These are phyloP conservation scores for Enchytraeus crypticus DNA, from an alignment of 2,888 invertebrate species.

Conservation along the genomic window DNA sequence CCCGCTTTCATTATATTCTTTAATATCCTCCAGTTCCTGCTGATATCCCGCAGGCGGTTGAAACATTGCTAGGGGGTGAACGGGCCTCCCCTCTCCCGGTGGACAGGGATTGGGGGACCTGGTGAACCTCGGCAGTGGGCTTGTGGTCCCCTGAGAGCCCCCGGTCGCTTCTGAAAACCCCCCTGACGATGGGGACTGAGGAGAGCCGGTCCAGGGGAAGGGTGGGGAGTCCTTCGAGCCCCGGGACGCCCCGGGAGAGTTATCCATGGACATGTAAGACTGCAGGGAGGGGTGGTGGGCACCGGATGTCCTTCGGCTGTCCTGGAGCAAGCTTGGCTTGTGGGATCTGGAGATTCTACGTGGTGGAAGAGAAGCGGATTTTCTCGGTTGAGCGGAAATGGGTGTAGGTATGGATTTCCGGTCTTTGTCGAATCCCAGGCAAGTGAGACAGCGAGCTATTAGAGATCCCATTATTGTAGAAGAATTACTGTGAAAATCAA, in stretches of 20 bases:
- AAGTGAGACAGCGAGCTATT: neutral
- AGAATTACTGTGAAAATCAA: too few relatives aligned
- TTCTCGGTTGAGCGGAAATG: too few relatives aligned
- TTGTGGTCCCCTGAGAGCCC: neutral
- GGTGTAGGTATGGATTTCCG: too few relatives aligned
- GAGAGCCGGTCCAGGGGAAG: neutral
- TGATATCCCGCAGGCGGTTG: neutral
- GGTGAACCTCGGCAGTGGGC: neutral
- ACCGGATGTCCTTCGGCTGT: neutral
- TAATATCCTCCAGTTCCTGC: neutral
- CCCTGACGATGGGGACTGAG: neutral
- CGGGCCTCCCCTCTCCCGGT: neutral
- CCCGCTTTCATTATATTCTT: neutral
- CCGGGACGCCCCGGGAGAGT: neutral
- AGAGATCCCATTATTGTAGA: neutral
- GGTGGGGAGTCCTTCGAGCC: neutral
- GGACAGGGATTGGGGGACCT: neutral
- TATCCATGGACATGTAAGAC: neutral
- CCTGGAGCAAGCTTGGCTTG: neutral
- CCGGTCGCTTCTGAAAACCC: neutral
- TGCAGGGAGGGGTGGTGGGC: neutral
- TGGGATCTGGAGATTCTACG: neutral
- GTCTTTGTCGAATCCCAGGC: neutral
- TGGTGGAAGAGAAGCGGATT: too few relatives aligned
- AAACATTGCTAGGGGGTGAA: neutral